Evolutionary conservation across 92 coral and sea anemone genomes (phyloP).

Genomic region (Metridium senile): DNA sequence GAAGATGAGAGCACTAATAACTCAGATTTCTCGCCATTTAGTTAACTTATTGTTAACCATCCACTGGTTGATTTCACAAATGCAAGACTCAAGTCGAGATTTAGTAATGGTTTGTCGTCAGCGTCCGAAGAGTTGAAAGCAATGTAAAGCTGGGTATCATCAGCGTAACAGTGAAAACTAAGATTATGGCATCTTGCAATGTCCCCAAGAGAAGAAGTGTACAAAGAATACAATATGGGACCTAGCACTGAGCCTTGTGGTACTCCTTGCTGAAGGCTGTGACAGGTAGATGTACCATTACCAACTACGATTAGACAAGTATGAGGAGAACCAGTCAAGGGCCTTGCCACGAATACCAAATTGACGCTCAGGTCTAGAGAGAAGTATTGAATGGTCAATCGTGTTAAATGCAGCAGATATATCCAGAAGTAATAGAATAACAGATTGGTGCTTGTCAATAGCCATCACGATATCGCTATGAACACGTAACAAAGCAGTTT

Average conservation of each 20-base stretch:
- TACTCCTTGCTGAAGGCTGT: neutral
- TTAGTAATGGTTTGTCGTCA: neutral
- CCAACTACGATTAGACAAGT: too few species aligned
- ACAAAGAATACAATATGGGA: neutral
- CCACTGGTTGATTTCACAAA: neutral
- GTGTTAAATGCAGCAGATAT: too few species aligned
- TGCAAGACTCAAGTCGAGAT: neutral
- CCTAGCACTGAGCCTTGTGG: too few species aligned
- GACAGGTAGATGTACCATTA: too few species aligned
- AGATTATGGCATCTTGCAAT: neutral
- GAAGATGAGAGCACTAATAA: too few species aligned
- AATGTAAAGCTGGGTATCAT: too few species aligned
- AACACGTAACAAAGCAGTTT: neutral
- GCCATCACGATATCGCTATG: neutral
- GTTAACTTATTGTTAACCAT: neutral
- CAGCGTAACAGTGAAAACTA: neutral
- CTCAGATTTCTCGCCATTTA: too few species aligned
- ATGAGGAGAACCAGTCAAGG: too few species aligned
- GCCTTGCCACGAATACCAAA: too few species aligned
- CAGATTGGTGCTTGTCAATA: neutral
- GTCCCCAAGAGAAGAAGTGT: neutral
- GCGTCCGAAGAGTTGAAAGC: too few species aligned
- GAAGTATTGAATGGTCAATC: too few species aligned
- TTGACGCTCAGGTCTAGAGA: too few species aligned
- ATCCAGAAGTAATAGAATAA: neutral